These are phyloP conservation scores for Acanthochromis polyacanthus DNA, from an alignment of 2,113 vertebrate genomes.

Conservation along the genomic window DNA sequence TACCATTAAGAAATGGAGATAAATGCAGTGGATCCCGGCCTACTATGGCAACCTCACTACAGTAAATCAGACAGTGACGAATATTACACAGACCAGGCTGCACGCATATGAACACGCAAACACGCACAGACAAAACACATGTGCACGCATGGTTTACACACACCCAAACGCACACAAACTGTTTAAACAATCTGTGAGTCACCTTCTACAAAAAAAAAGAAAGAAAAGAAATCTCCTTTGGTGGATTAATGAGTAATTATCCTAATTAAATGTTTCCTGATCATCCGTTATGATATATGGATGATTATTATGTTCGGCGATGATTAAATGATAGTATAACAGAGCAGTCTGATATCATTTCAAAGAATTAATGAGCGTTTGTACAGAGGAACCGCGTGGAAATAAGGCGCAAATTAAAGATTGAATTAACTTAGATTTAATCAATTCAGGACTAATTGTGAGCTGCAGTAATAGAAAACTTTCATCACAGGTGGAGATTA, in stretches of 20 bases:
- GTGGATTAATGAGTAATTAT: constrained; percentile 80
- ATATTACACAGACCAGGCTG: constrained; percentile 68
- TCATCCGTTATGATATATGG: constrained; percentile 72
- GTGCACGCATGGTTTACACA: constrained; percentile 7
- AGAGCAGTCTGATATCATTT: constrained; percentile 63
- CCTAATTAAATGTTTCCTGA: constrained; percentile 82
- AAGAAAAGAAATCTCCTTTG: constrained; percentile 22
- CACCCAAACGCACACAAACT: constrained; percentile 36
- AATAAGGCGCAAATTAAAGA: constrained; percentile 69
- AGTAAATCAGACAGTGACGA: constrained; percentile 87
- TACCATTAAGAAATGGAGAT: constrained; percentile 88
- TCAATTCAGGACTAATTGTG: constrained; percentile 63
- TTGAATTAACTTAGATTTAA: constrained; percentile 70
- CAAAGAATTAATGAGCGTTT: constrained; percentile 73
- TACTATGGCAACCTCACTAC: constrained; percentile 70
- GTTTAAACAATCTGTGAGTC: constrained; percentile 49
- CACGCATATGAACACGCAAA: constrained; percentile 58
- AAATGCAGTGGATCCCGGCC: constrained; percentile 82
- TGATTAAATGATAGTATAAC: constrained; percentile 76
- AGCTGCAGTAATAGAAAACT: constrained; percentile 46
- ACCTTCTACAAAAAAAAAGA: constrained; percentile 46
- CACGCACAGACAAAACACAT: constrained; percentile 24
- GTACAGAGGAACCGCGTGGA: constrained; percentile 56
- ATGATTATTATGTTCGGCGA: constrained; percentile 73
- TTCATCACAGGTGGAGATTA: constrained; percentile 36